Evolutionary conservation across 35 echinoderm and acorn worm species (phyloP).

Genomic region (Apostichopus parvimensis): DNA sequence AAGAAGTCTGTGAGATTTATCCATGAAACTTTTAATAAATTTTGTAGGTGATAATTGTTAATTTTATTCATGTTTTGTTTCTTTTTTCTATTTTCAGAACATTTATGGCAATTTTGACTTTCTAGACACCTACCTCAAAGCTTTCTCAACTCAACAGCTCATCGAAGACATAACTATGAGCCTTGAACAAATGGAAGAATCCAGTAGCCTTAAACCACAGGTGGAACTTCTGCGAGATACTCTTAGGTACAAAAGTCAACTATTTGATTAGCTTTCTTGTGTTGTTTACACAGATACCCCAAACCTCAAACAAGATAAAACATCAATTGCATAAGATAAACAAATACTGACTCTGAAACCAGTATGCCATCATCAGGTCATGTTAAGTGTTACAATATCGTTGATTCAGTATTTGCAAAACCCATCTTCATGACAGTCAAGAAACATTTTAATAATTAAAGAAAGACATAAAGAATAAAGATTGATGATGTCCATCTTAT

Average conservation of each 20-base stretch:
- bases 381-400: no score
- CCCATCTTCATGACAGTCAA: no score
- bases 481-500: no score
- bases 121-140: slow-evolving; percentile 57
- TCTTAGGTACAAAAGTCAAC: slow-evolving; percentile 56
- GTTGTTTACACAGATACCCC: no score
- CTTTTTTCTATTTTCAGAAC: slow-evolving; percentile 31
- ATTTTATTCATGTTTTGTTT: background rate
- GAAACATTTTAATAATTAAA: no score
- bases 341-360: no score
- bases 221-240: slow-evolving; percentile 75
- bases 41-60: background rate
- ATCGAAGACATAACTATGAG: slow-evolving; percentile 82
- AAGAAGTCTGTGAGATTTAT: background rate
- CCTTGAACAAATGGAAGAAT: slow-evolving; percentile 52
- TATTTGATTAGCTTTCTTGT: no score
- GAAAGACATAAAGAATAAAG: no score
- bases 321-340: no score
- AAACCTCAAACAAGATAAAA: no score
- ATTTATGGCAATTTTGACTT: slow-evolving; percentile 88
- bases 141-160: slow-evolving; percentile 71
- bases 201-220: slow-evolving; percentile 52
- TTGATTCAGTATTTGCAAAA: no score
- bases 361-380: no score
- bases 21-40: background rate